Evolutionary conservation across 1,140 invertebrate species (phyloP).

Genomic region (Pissodes strobi): DNA sequence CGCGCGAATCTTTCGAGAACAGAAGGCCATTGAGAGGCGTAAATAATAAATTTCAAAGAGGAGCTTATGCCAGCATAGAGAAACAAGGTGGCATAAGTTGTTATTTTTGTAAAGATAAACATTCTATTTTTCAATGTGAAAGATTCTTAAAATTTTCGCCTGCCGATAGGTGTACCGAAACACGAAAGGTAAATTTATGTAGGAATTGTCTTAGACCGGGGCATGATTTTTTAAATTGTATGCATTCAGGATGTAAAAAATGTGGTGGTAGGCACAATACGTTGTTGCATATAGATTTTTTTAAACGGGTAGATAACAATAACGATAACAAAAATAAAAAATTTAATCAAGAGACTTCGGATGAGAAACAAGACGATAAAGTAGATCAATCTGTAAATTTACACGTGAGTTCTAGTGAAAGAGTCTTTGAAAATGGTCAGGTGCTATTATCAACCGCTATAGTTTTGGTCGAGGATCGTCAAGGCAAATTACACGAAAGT

Average conservation of each 20-base stretch:
- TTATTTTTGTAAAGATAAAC: constrained; percentile 10
- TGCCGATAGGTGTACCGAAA: not conserved
- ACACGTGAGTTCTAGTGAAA: not conserved
- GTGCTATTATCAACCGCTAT: constrained; percentile 31
- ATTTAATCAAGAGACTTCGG: not conserved
- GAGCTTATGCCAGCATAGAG: not conserved
- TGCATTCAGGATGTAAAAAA: not conserved
- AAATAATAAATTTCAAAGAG: not conserved
- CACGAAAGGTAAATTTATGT: constrained; percentile 4
- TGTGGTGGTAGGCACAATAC: not conserved
- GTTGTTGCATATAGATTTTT: not conserved
- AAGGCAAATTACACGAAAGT: constrained; percentile 4
- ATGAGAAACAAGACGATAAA: not conserved
- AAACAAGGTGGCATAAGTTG: not conserved
- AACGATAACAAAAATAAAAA: not conserved
- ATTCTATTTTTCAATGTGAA: constrained; percentile 6
- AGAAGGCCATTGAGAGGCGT: not conserved
- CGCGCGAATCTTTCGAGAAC: not conserved
- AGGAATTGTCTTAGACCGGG: not conserved
- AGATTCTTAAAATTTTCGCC: not conserved
- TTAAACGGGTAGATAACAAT: too few relatives aligned
- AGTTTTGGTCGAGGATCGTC: constrained; percentile 13
- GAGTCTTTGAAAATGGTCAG: not conserved
- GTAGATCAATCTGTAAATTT: not conserved
- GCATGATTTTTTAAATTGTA: constrained; percentile 4